These are phyloP conservation scores for Trachythela sp. DNA, from an alignment of 64 coral and sea anemone genomes.

Conservation along the genomic window DNA sequence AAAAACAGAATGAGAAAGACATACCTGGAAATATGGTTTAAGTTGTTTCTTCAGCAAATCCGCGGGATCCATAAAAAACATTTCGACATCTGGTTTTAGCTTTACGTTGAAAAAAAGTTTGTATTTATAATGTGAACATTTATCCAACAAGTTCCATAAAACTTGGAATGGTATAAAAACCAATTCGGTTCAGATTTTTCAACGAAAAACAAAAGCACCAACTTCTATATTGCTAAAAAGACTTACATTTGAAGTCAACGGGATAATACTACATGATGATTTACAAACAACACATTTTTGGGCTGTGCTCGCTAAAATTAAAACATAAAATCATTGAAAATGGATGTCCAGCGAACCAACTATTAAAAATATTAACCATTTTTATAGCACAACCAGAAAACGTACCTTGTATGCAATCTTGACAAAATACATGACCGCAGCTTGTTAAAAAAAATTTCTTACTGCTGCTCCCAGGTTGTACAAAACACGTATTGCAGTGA, in stretches of 20 bases:
- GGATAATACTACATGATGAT: slow-evolving; percentile 14
- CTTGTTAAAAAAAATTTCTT: slow-evolving; percentile 88
- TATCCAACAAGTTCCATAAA: neutral
- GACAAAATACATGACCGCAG: slow-evolving; percentile 93
- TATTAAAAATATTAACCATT: neutral
- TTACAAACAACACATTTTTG: neutral
- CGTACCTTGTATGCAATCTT: slow-evolving; percentile 65
- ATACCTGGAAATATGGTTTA: slow-evolving; percentile 71
- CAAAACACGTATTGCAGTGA: slow-evolving; percentile 80
- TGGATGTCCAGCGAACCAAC: neutral
- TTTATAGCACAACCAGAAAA: neutral
- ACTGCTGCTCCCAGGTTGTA: slow-evolving; percentile 54
- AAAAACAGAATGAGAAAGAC: too few species aligned
- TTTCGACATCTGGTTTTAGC: slow-evolving; percentile 97
- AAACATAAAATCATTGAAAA: neutral
- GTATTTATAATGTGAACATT: neutral
- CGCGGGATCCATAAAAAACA: slow-evolving; percentile 75
- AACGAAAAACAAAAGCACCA: neutral
- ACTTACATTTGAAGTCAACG: slow-evolving; percentile 18
- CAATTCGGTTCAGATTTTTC: too few species aligned
- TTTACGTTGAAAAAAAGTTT: neutral
- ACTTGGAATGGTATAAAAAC: neutral
- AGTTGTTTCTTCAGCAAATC: slow-evolving; percentile 69
- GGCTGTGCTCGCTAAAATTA: neutral
- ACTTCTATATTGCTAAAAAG: neutral